Conservation (phyloP, 2,797 vertebrate genomes). For the Semaprochilodus insignis region DNA sequence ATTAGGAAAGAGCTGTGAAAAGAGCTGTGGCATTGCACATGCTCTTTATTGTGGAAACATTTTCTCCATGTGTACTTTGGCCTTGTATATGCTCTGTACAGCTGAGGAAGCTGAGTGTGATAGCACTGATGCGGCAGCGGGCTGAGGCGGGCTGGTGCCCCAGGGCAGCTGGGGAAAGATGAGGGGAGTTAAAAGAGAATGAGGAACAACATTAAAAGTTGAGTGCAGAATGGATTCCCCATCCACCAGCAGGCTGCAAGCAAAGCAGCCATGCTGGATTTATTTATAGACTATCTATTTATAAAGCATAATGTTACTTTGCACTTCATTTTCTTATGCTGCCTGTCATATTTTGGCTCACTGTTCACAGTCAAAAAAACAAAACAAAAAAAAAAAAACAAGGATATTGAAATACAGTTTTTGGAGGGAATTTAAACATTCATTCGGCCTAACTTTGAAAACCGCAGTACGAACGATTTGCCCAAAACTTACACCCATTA, state of each 20-base stretch:
- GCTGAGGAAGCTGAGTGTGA: neutral
- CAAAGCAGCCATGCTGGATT: constrained; percentile 39
- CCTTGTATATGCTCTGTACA: neutral
- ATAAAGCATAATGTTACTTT: constrained; percentile 33
- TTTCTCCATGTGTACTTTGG: constrained; percentile 16
- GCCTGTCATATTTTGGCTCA: neutral
- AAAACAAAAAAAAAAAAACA: constrained; percentile 1
- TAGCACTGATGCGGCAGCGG: neutral
- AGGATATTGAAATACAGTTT: neutral
- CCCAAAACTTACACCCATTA: neutral
- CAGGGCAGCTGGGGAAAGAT: neutral
- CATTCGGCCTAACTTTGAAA: neutral
- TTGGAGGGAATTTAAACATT: neutral
- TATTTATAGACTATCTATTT: constrained; percentile 48
- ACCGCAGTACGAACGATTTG: neutral
- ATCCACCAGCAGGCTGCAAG: constrained; percentile 36
- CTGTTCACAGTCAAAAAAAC: neutral
- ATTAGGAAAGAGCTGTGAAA: constrained; percentile 19
- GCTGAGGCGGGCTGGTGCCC: constrained; percentile 1
- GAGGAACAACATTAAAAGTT: constrained; percentile 42
- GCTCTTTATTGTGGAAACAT: constrained; percentile 2
- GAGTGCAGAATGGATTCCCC: constrained; percentile 43
- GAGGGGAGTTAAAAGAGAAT: constrained; percentile 42
- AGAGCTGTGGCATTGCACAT: neutral
- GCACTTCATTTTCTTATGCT: constrained; percentile 3